Evolutionary conservation across 2,888 invertebrate species (phyloP).

Genomic region (Caenorhabditis sinica): DNA sequence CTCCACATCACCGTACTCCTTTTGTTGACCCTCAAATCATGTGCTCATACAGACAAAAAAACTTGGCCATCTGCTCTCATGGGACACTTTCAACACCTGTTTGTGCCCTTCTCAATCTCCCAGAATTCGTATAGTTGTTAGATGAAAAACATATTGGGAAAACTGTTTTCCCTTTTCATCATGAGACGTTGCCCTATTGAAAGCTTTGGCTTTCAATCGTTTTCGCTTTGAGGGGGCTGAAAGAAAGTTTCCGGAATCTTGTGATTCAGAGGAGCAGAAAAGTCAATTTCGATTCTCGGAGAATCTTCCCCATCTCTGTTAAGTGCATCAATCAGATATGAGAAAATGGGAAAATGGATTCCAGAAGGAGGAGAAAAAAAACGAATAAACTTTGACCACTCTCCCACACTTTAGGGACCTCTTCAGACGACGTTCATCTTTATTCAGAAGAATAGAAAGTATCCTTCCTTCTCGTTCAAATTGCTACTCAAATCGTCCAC

Average conservation of each 20-base stretch:
- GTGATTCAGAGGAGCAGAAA: not conserved
- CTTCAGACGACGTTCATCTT: too few relatives aligned
- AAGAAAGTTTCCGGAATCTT: not conserved
- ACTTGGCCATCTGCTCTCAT: too few relatives aligned
- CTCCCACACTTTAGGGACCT: too few relatives aligned
- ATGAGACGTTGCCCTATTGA: not conserved
- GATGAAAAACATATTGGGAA: not conserved
- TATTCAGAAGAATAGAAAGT: too few relatives aligned
- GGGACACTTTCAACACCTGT: too few relatives aligned
- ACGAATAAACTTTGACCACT: too few relatives aligned
- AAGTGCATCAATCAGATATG: conserved; percentile 6
- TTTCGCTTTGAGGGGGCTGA: not conserved
- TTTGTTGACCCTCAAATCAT: too few relatives aligned
- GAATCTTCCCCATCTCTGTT: not conserved
- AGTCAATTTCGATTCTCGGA: not conserved
- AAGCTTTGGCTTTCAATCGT: too few relatives aligned
- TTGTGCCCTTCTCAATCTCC: not conserved
- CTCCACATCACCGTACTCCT: too few relatives aligned
- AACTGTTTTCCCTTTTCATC: not conserved
- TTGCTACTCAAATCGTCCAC: too few relatives aligned
- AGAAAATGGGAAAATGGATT: not conserved
- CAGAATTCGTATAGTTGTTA: not conserved
- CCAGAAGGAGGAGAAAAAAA: not conserved
- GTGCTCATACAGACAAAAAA: too few relatives aligned
- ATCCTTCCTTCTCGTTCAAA: too few relatives aligned